phyloP scores from a whole-genome alignment of 2,113 vertebrate species.

The Cheirogaleus medius region DNA sequence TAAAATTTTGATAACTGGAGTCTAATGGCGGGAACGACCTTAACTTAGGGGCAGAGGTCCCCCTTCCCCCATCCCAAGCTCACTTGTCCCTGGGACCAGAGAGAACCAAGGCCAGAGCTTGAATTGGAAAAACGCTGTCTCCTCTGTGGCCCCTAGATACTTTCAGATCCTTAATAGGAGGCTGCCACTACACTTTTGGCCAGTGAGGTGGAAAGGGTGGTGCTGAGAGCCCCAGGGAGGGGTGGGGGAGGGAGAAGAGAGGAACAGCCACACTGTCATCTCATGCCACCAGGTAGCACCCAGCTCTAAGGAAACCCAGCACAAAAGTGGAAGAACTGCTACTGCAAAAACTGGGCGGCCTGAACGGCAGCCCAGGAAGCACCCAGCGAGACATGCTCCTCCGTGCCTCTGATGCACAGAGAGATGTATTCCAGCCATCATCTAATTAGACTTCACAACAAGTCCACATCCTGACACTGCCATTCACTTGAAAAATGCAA shows the following conservation, averaged over 20 bases:
- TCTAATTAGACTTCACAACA: neutral
- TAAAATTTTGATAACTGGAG: neutral
- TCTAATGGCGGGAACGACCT: neutral
- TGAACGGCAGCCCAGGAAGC: neutral
- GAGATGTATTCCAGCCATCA: fast-evolving
- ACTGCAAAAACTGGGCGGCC: neutral
- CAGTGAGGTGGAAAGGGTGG: neutral
- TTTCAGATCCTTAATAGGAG: neutral
- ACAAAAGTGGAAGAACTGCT: neutral
- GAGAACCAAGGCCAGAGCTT: neutral
- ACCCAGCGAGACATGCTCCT: neutral
- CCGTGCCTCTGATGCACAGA: fast-evolving
- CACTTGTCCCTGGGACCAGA: neutral
- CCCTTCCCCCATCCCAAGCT: neutral
- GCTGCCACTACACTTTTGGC: neutral
- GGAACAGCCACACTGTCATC: neutral
- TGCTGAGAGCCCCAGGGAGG: neutral
- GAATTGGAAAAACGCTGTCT: neutral
- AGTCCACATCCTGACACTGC: neutral
- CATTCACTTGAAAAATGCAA: neutral
- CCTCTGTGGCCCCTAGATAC: neutral
- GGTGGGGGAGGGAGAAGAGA: neutral
- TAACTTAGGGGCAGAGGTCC: neutral
- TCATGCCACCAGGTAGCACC: neutral
- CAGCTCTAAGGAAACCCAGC: neutral